Conservation (phyloP, 2,113 vertebrate genomes). For the Cynoglossus semilaevis region DNA sequence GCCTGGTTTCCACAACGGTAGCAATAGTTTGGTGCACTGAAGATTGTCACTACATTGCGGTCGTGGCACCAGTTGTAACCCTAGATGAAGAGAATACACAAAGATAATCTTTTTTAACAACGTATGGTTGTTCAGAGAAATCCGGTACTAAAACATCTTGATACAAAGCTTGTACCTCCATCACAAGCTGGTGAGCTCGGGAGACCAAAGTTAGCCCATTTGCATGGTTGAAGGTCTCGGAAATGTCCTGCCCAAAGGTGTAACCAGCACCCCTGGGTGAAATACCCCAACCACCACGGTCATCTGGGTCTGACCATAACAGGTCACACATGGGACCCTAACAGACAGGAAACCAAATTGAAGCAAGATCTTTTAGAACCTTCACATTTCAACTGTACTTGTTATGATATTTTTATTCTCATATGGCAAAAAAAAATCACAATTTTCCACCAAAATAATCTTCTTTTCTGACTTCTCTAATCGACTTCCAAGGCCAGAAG, state of each 20-base stretch:
- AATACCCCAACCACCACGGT: conserved; percentile 78
- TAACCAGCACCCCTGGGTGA: conserved; percentile 79
- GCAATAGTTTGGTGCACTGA: conserved; percentile 81
- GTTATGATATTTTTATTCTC: too few species aligned
- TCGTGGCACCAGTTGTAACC: conserved; percentile 81
- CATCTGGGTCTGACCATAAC: conserved; percentile 83
- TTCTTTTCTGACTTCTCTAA: too few species aligned
- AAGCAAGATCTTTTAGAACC: neutral
- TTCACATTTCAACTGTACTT: neutral
- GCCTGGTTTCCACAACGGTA: conserved; percentile 81
- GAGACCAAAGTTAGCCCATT: conserved; percentile 97
- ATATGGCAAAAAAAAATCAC: too few species aligned
- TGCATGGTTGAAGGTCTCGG: conserved; percentile 98
- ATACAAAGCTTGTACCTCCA: conserved; percentile 83
- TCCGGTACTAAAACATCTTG: too few species aligned
- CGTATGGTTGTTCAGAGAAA: too few species aligned
- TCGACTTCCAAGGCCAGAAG: too few species aligned
- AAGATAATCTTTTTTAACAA: conserved; percentile 2
- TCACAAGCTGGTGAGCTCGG: conserved; percentile 97
- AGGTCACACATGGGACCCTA: conserved; percentile 99
- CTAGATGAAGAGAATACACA: conserved; percentile 43
- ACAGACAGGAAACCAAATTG: conserved; percentile 12
- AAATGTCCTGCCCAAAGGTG: conserved; percentile 98
- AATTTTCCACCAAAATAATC: too few species aligned
- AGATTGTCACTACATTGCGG: conserved; percentile 79